Evolutionary conservation across 2,113 vertebrate species (phyloP), one percentile per base, ranked within the genome.

Genomic region (Elgaria multicarinata): DNA sequence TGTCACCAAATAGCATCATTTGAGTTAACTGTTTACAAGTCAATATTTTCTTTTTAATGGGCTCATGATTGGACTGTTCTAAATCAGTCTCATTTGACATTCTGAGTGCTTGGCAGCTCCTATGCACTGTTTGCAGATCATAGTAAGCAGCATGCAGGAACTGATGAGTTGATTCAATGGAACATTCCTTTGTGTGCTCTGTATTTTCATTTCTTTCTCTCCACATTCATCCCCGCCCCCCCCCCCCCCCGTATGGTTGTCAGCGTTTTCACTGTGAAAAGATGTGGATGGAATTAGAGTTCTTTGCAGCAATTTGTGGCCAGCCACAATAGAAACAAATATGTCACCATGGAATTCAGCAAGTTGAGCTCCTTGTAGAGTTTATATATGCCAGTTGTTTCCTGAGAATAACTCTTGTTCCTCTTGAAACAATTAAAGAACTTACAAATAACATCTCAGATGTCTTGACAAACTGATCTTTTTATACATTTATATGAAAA

Each of bases 381-480:
- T n/a, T n/a, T 94, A 84, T 6, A 79, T 0, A 18, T 8, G 46
- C 69, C 66, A 89, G 44, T 58, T 85, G 83, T 20, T 44, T 91
- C 89, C 8, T 0, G 0, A 92, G 89, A 90, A 7, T 72, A 94
- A 88, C 93, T 89, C 89, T 78, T 75, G 91, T 89, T 69, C 90
- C 85, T 87, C 33, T 16, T 95, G 93, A 92, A 79, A 64, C 93
- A 92, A 90, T 90, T 90, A 50, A 86, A 75, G 74, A 92, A 87
- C 94, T 97, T 93, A 90, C 84, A 94, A 86, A 92, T 91, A 78
- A 81, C 81, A 85, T 88, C 86, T 85, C 28, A 66, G 95, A 96
- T 96, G 95, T 58, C 89, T 96, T 96, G 96, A 74, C 14, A 66
- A 82, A 14, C 24, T 62, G 58, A 62, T 79, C 22, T 58, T 79